These are phyloP conservation scores for Urophycis tenuis DNA, from an alignment of 2,797 vertebrate species.

Conservation along the genomic window DNA sequence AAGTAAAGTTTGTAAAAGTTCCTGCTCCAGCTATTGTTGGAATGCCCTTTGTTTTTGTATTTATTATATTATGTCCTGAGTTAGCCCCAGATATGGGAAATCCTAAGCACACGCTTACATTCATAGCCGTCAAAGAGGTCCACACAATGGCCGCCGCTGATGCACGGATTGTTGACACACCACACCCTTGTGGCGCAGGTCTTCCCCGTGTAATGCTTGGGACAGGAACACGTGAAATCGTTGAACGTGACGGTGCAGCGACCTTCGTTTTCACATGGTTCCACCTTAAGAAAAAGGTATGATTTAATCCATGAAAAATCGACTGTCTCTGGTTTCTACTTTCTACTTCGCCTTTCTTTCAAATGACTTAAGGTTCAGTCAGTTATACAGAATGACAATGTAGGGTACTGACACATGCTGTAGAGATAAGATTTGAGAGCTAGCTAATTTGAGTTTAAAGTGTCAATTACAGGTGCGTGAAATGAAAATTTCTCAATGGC, in stretches of 20 bases:
- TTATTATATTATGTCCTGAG: neutral
- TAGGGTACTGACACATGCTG: neutral
- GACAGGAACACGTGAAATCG: slow-evolving; percentile 83
- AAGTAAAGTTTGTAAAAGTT: neutral
- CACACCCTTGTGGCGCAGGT: slow-evolving; percentile 79
- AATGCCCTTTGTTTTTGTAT: neutral
- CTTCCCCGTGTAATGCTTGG: slow-evolving; percentile 76
- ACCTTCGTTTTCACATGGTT: slow-evolving; percentile 82
- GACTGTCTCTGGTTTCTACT: neutral
- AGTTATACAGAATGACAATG: neutral
- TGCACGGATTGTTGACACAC: slow-evolving; percentile 80
- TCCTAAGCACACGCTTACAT: slow-evolving; percentile 70
- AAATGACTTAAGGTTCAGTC: neutral
- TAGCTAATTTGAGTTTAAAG: neutral
- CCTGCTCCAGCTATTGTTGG: neutral
- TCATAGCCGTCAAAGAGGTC: slow-evolving; percentile 84
- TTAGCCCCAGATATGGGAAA: neutral
- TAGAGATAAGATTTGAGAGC: neutral
- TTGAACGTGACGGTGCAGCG: slow-evolving; percentile 86
- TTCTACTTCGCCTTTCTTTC: neutral
- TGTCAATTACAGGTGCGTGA: neutral
- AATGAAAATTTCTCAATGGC: neutral
- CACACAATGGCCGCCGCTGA: slow-evolving; percentile 71
- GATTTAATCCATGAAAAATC: neutral
- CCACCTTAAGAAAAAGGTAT: slow-evolving; percentile 37